phyloP scores from a whole-genome alignment of 2,113 vertebrate genomes.

The Ictalurus furcatus region DNA sequence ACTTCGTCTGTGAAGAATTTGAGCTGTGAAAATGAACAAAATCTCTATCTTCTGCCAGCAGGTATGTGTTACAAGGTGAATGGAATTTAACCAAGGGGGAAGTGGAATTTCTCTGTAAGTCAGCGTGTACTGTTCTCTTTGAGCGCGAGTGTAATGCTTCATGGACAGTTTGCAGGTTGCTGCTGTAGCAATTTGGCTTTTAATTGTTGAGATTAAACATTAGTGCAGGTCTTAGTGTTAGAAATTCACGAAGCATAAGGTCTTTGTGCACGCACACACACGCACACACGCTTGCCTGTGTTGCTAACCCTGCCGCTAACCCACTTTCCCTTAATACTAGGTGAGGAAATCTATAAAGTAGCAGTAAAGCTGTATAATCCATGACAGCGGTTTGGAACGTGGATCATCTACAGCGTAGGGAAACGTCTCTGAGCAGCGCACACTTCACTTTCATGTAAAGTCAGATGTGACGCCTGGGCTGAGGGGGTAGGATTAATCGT shows the following conservation, averaged over 20 bases:
- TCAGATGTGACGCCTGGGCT: background rate
- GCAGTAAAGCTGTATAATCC: background rate
- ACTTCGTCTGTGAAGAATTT: background rate
- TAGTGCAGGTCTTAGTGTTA: background rate
- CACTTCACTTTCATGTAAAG: background rate
- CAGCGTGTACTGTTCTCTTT: background rate
- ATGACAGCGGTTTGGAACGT: background rate
- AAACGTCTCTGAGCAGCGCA: no score
- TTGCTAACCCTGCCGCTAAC: background rate
- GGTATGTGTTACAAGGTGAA: background rate
- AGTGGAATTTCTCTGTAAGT: background rate
- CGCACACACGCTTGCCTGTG: background rate
- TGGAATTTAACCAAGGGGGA: no score
- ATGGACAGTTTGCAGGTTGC: background rate
- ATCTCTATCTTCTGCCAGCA: background rate
- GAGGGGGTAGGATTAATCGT: background rate
- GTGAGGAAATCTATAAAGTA: background rate
- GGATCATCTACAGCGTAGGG: background rate
- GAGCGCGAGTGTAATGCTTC: background rate
- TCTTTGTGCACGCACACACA: no score
- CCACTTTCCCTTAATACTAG: background rate
- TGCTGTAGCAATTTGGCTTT: background rate
- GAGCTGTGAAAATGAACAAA: background rate
- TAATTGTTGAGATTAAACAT: background rate
- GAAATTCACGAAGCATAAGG: background rate